Conservation (phyloP, 53 echinoderm and acorn worm genomes). For the Patiria pectinifera region DNA sequence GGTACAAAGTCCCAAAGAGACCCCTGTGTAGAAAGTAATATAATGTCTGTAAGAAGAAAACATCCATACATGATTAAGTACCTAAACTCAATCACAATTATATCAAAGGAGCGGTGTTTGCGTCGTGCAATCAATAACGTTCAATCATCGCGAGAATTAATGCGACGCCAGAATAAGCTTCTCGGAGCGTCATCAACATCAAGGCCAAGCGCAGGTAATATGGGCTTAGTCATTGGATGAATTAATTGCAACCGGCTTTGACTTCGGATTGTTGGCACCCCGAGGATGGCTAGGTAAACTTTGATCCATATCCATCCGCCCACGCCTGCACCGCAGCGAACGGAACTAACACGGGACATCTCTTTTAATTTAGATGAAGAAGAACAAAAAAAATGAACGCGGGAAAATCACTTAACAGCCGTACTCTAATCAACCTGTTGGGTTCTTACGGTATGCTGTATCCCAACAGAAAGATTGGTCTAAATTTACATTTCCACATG, state of each 20-base stretch:
- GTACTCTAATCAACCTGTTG: constrained; percentile 5
- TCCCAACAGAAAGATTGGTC: background rate
- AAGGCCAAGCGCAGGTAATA: background rate
- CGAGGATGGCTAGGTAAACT: background rate
- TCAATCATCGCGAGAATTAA: background rate
- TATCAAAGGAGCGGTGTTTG: background rate
- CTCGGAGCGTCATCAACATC: background rate
- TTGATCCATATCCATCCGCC: background rate
- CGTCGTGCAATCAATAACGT: background rate
- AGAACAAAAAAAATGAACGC: background rate
- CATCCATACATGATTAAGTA: background rate
- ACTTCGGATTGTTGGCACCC: background rate
- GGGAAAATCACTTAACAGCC: background rate
- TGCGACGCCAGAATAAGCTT: background rate
- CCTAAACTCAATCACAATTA: background rate
- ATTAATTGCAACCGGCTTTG: background rate
- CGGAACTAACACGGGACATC: background rate
- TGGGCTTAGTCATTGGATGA: constrained; percentile 1
- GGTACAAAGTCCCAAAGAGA: background rate
- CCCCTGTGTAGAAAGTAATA: background rate
- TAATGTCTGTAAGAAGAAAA: background rate
- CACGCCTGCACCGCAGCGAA: background rate
- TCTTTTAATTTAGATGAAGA: background rate
- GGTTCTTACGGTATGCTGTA: background rate
- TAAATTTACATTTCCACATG: background rate